phyloP scores from a whole-genome alignment of 2,888 invertebrate species.

The Drosophila neonasuta region DNA sequence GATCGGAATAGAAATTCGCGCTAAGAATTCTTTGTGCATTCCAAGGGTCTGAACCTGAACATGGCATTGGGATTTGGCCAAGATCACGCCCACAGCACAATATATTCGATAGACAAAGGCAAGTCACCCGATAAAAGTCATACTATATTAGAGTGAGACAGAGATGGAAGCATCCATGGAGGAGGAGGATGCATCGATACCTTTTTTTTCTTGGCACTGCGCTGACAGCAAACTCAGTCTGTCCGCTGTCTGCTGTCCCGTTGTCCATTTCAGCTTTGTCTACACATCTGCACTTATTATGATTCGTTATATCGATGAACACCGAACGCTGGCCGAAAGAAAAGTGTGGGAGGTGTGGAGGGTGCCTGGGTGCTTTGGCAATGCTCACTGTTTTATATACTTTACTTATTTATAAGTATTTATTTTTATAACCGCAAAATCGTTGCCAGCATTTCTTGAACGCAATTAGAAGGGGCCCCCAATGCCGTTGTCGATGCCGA shows the following conservation, averaged over 20 bases:
- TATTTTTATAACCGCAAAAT: slow-evolving; percentile 60
- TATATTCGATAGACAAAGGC: slow-evolving; percentile 25
- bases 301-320: slow-evolving; percentile 38
- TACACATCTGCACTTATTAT: slow-evolving; percentile 60
- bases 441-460: slow-evolving; percentile 63
- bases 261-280: slow-evolving; percentile 46
- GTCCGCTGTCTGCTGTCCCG: slow-evolving; percentile 39
- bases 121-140: slow-evolving; percentile 47
- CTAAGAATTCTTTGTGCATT: slow-evolving; percentile 15
- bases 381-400: slow-evolving; percentile 50
- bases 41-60: slow-evolving; percentile 27
- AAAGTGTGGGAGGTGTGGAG: background rate
- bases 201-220: slow-evolving; percentile 42
- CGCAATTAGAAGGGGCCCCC: slow-evolving; percentile 66
- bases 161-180: slow-evolving; percentile 16
- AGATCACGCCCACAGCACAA: slow-evolving; percentile 10
- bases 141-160: slow-evolving; percentile 5
- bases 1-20: slow-evolving; percentile 26
- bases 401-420: slow-evolving; percentile 58
- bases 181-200: slow-evolving; percentile 26
- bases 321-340: slow-evolving; percentile 1
- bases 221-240: slow-evolving; percentile 47
- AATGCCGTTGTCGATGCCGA: slow-evolving; percentile 37
- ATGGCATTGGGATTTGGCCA: slow-evolving; percentile 18
- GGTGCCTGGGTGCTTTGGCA: slow-evolving; percentile 39